phyloP scores from a whole-genome alignment of 1,140 invertebrate genomes.

The Tetragnatha versicolor region DNA sequence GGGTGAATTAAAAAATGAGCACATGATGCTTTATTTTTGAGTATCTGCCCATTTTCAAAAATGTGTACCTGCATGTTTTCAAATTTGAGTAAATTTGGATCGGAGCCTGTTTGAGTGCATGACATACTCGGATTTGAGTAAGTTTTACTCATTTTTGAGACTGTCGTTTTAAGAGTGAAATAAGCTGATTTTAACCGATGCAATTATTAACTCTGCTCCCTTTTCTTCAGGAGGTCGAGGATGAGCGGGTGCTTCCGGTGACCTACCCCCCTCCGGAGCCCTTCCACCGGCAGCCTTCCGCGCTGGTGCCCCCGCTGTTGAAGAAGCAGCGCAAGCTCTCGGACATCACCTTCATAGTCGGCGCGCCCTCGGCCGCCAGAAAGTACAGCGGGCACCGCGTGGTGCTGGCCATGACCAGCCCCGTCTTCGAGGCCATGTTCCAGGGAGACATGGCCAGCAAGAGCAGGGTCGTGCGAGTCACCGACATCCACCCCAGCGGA shows the following conservation, averaged over 20 bases:
- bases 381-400: constrained; percentile 60
- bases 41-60: no score
- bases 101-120: no score
- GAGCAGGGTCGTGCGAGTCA: constrained; percentile 59
- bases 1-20: no score
- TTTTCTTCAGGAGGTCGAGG: constrained; percentile 1
- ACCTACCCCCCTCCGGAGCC: constrained; percentile 4
- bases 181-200: no score
- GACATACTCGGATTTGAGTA: no score
- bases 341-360: constrained; percentile 61
- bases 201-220: neutral
- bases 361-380: constrained; percentile 59
- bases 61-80: no score
- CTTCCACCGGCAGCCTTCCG: neutral
- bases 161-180: no score
- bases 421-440: constrained; percentile 61
- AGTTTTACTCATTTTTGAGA: no score
- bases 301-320: neutral
- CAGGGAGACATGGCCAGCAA: constrained; percentile 61
- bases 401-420: constrained; percentile 59
- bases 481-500: constrained; percentile 60
- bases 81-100: no score
- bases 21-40: no score
- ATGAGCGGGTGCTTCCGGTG: constrained; percentile 27
- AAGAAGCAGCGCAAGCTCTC: constrained; percentile 59